Evolutionary conservation across 2,113 vertebrate genomes (phyloP), one percentile per base, ranked within the genome.

Genomic region (Cololabis saira): DNA sequence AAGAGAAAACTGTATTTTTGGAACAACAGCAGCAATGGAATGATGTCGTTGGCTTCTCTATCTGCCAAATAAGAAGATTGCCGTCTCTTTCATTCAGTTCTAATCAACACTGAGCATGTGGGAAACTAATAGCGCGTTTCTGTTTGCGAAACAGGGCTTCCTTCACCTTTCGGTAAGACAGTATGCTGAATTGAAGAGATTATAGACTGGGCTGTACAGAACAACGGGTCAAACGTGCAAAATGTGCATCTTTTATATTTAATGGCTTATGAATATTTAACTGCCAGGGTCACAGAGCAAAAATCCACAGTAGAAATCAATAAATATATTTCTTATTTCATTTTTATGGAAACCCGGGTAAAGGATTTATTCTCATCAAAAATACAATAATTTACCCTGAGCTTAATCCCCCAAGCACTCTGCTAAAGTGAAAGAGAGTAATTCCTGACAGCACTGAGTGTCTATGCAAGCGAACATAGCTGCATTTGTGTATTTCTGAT

Each of bases 181-280:
- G 68, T 80, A 43, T 59, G 37, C 55, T 11, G 74, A 78, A 89
- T 71, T 69, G 74, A 86, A 71, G 67, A 83, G 82, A 90, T 90
- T 87, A 83, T 75, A 64, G 53, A 73, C 59, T 45, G 43, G 27
- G 68, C 79, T 58, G 83, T 77, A 83, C 77, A 84, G 80, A 87
- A 84, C 88, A 81, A 71, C 22, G 58, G 81, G 84, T 86, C 89
- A 90, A 88, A 89, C 15, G 43, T 80, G 75, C 83, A 89, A 91
- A 92, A 92, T 88, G 83, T 89, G 90, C 83, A 85, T 86, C 78
- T 90, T 92, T 90, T 91, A 87, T 81, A 87, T 90, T 87, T 88
- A 91, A 91, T 92, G 89, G 84, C 84, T 91, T 88, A 87, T 90
- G 84, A 91, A 91, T 91, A 90, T 92, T 90, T 87, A 90, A 92